Percentiles rank a stretch among this genome's conserved stretches.
phyloP scores from a whole-genome alignment of 2,113 vertebrate species.

The Notothenia rossii region DNA sequence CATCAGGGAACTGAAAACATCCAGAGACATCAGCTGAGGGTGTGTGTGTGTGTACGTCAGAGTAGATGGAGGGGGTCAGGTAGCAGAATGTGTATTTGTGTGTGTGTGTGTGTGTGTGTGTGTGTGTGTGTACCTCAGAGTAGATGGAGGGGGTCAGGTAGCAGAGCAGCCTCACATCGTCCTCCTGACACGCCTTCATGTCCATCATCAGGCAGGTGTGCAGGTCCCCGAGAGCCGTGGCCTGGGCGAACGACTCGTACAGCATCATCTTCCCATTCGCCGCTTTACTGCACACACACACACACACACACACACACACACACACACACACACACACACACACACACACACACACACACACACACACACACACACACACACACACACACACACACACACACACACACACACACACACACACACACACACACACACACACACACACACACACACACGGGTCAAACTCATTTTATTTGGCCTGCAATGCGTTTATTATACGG shows the following conservation, averaged over 20 bases:
- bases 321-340: conserved; percentile 8
- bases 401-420: no score
- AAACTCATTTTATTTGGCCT: no score
- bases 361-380: no score
- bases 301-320: conserved; percentile 1
- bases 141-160: conserved; percentile 96
- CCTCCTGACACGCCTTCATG: conserved; percentile 99
- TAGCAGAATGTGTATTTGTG: neutral
- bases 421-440: no score
- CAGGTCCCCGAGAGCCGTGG: conserved; percentile 94
- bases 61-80: conserved; percentile 92
- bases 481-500: no score
- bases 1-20: conserved; percentile 91
- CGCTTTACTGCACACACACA: conserved; percentile 87
- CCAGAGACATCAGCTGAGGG: neutral
- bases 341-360: no score
- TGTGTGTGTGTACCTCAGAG: conserved; percentile 59
- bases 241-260: conserved; percentile 97
- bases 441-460: no score
- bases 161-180: conserved; percentile 93
- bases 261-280: conserved; percentile 95
- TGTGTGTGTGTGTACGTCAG: conserved; percentile 48
- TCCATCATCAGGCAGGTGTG: conserved; percentile 99
- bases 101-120: neutral
- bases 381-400: no score